A percentile compares a stretch with the other conserved stretches of the same genome.
These are phyloP conservation scores for Globodera rostochiensis DNA, from an alignment of 1,140 invertebrate genomes.

Conservation along the genomic window DNA sequence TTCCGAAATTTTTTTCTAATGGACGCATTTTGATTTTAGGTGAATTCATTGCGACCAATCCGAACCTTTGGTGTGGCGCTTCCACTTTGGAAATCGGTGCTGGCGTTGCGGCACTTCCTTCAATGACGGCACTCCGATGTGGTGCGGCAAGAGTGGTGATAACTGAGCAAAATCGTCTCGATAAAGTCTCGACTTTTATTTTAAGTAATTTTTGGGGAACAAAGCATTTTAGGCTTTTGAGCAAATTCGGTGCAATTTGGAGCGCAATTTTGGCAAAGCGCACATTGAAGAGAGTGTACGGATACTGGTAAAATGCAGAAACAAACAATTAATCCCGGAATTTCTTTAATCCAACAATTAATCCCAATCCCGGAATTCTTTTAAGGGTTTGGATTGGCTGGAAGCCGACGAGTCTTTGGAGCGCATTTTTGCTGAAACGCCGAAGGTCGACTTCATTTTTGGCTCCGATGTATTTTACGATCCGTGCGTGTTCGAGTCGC, in stretches of 20 bases:
- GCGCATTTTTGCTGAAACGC: conserved; percentile 19
- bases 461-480: conserved; percentile 61
- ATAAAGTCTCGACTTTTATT: conserved; percentile 5
- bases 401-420: conserved; percentile 27
- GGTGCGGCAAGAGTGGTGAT: conserved; percentile 32
- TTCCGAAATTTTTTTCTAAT: conserved; percentile 12
- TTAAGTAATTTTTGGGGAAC: not conserved
- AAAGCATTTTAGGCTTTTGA: conserved; percentile 12
- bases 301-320: conserved; percentile 12
- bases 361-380: not conserved
- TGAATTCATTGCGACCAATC: conserved; percentile 37
- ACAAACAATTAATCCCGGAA: not conserved
- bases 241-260: conserved; percentile 19
- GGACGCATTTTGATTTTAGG: conserved; percentile 17
- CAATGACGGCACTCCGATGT: conserved; percentile 33
- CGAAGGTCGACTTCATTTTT: conserved; percentile 45
- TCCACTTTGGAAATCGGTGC: conserved; percentile 32
- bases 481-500: conserved; percentile 50
- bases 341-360: not conserved
- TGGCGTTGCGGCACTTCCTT: conserved; percentile 32
- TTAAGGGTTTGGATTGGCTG: conserved; percentile 40
- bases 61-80: conserved; percentile 25
- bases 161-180: conserved; percentile 24
- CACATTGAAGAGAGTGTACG: not conserved
- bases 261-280: conserved; percentile 21